Evolutionary conservation across 1,140 invertebrate genomes (phyloP).

Genomic region (Glossosoma conforme): DNA sequence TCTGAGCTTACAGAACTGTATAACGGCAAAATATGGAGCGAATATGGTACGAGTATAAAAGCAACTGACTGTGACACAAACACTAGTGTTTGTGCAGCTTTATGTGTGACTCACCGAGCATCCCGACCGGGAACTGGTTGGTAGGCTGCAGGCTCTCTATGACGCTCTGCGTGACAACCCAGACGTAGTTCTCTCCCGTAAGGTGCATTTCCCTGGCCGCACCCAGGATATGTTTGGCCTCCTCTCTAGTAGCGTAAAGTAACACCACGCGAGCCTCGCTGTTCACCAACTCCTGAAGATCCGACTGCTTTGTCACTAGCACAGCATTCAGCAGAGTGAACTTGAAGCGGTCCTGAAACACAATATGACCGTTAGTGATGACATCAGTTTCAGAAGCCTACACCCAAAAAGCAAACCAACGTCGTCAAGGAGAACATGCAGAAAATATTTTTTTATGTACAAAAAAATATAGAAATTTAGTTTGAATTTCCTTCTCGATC

Average conservation of each 20-base stretch:
- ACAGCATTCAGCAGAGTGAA: constrained; percentile 82
- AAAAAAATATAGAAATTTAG: too few relatives aligned
- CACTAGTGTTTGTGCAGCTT: too few relatives aligned
- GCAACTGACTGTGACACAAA: too few relatives aligned
- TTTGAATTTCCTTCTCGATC: too few relatives aligned
- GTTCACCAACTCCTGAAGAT: constrained; percentile 70
- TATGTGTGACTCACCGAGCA: constrained; percentile 87
- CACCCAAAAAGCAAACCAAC: too few relatives aligned
- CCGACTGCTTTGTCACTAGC: constrained; percentile 64
- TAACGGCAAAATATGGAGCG: too few relatives aligned
- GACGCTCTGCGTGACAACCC: constrained; percentile 95
- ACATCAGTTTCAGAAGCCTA: too few relatives aligned
- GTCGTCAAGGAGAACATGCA: too few relatives aligned
- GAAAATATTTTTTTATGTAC: too few relatives aligned
- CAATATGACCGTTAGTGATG: too few relatives aligned
- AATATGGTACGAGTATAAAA: too few relatives aligned
- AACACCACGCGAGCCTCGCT: constrained; percentile 92
- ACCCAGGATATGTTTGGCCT: constrained; percentile 78
- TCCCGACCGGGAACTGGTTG: constrained; percentile 83
- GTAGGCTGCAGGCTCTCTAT: constrained; percentile 74
- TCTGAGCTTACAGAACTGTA: too few relatives aligned
- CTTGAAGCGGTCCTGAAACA: constrained; percentile 72
- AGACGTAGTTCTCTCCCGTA: constrained; percentile 92
- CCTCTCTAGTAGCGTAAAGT: constrained; percentile 83
- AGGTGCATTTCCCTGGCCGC: constrained; percentile 78